Conservation (phyloP, 2,113 vertebrate genomes). For the Thunnus maccoyii region DNA sequence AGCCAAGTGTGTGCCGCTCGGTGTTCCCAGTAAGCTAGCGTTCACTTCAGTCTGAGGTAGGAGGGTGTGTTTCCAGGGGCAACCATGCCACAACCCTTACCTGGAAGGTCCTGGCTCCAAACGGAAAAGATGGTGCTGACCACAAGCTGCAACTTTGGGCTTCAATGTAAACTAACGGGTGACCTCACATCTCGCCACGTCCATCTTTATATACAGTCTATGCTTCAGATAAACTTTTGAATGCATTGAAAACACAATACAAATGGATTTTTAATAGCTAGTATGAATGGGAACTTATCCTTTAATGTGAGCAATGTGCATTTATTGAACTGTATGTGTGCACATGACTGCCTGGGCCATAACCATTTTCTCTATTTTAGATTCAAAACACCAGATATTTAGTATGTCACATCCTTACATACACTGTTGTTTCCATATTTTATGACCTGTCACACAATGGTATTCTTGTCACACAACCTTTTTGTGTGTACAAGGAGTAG, state of each 20-base stretch:
- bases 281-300: not conserved
- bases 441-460: slow-evolving; percentile 3
- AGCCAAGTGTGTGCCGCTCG: no score
- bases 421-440: slow-evolving; percentile 14
- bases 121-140: no score
- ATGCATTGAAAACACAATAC: not conserved
- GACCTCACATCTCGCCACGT: no score
- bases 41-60: no score
- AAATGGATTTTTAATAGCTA: not conserved
- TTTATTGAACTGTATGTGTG: slow-evolving; percentile 14
- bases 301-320: not conserved
- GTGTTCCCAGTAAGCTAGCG: no score
- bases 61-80: no score
- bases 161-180: no score
- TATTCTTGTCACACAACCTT: not conserved
- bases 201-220: no score
- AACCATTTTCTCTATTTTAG: not conserved
- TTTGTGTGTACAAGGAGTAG: not conserved
- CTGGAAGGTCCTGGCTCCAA: no score
- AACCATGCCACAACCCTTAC: no score
- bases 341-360: not conserved
- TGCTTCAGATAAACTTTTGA: not conserved
- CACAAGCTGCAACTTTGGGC: no score
- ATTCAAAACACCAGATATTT: slow-evolving; percentile 15
- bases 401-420: not conserved